Conservation (phyloP, 2,797 vertebrate genomes). For the Phaenicophaeus curvirostris region DNA sequence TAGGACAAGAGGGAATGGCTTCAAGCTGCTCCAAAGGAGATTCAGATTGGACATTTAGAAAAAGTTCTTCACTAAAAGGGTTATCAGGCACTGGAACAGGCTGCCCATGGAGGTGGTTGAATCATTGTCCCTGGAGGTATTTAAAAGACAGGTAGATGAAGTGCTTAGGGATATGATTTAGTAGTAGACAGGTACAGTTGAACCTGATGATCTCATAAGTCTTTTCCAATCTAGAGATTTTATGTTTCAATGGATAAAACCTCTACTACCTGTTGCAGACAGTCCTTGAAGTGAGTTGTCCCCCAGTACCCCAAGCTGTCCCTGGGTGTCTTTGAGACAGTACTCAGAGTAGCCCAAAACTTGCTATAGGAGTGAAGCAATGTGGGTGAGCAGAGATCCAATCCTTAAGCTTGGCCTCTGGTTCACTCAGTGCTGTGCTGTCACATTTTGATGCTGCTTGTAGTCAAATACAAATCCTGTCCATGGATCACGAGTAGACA, state of each 20-base stretch:
- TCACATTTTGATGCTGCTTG: background rate
- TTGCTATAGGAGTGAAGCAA: background rate
- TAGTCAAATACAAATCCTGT: background rate
- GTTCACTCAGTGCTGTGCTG: background rate
- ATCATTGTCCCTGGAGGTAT: too few relatives aligned
- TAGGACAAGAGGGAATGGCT: too few relatives aligned
- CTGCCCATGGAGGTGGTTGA: too few relatives aligned
- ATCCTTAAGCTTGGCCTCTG: background rate
- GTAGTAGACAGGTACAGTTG: too few relatives aligned
- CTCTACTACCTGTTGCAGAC: background rate
- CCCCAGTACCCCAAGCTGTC: background rate
- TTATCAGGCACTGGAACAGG: too few relatives aligned
- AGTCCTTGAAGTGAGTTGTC: background rate
- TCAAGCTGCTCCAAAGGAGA: too few relatives aligned
- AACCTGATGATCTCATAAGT: too few relatives aligned
- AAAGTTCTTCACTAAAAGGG: too few relatives aligned
- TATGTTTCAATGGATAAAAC: background rate
- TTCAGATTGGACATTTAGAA: too few relatives aligned
- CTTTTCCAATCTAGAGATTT: too few relatives aligned
- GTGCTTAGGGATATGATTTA: too few relatives aligned
- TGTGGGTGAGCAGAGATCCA: background rate
- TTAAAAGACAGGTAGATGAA: too few relatives aligned
- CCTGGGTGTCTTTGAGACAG: background rate
- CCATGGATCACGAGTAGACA: background rate
- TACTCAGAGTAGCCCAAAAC: background rate